Conservation (phyloP, 1,140 invertebrate species). For the Eubasilissa regina region DNA sequence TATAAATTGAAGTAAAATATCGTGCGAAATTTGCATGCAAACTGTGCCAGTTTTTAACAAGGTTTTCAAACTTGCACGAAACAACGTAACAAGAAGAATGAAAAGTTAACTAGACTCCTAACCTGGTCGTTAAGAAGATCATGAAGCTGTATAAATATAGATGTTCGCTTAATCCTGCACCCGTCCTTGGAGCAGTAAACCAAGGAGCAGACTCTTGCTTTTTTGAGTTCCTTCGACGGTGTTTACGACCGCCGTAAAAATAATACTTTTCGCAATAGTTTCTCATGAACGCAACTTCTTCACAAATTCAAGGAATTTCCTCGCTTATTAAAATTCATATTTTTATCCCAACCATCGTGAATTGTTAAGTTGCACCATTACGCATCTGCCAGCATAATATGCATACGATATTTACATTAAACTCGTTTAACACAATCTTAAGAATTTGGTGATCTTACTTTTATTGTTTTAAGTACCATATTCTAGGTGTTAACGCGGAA, state of each 20-base stretch:
- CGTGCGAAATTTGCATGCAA: constrained; percentile 56
- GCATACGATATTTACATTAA: too few species aligned
- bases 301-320: constrained; percentile 27
- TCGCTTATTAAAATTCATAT: constrained; percentile 39
- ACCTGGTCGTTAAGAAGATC: constrained; percentile 56
- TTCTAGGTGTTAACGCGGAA: too few species aligned
- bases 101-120: constrained; percentile 55
- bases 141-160: constrained; percentile 59
- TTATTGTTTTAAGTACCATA: too few species aligned
- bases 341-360: constrained; percentile 22
- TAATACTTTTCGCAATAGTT: constrained; percentile 43
- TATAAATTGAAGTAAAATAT: constrained; percentile 58
- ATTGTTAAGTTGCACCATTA: constrained; percentile 9
- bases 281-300: constrained; percentile 35
- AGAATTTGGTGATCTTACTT: too few species aligned
- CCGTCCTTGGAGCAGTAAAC: constrained; percentile 10
- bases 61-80: constrained; percentile 52
- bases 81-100: constrained; percentile 54
- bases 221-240: constrained; percentile 44
- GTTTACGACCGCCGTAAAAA: constrained; percentile 56
- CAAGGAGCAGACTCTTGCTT: constrained; percentile 24
- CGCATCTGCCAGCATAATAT: too few species aligned
- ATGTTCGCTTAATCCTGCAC: constrained; percentile 49
- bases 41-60: constrained; percentile 58
- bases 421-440: too few species aligned